These are phyloP conservation scores for Panthera uncia DNA, from an alignment of 2,113 vertebrate genomes.

Conservation along the genomic window DNA sequence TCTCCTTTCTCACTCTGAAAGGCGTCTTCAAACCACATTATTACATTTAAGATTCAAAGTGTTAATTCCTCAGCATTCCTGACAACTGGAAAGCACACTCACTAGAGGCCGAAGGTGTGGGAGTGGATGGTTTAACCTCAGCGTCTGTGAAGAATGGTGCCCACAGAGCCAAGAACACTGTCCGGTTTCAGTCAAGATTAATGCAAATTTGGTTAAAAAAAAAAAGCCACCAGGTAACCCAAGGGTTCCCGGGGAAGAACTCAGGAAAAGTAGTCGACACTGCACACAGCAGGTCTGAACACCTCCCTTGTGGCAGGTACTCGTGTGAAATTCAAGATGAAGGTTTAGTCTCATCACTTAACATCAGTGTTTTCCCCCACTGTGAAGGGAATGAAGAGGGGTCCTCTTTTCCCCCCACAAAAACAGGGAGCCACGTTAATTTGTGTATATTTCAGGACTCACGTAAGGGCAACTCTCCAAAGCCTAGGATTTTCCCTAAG, in stretches of 20 bases:
- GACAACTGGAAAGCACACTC: conserved; percentile 82
- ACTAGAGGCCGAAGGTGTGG: conserved; percentile 79
- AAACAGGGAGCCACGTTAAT: conserved; percentile 80
- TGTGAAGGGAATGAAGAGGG: conserved; percentile 70
- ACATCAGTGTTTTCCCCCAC: conserved; percentile 70
- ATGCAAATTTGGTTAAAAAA: conserved; percentile 69
- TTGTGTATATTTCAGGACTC: conserved; percentile 81
- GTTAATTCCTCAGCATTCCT: conserved; percentile 78
- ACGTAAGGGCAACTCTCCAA: conserved; percentile 79
- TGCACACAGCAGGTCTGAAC: conserved; percentile 75
- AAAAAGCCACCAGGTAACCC: conserved; percentile 76
- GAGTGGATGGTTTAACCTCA: conserved; percentile 81
- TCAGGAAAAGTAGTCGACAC: conserved; percentile 75
- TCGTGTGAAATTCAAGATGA: conserved; percentile 80
- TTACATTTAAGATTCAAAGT: conserved; percentile 70
- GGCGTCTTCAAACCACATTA: conserved; percentile 77
- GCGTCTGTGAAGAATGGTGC: conserved; percentile 74
- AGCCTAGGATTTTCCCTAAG: conserved; percentile 79
- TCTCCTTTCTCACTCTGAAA: conserved; percentile 76
- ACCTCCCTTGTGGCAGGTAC: conserved; percentile 81
- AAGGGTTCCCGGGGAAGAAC: conserved; percentile 77
- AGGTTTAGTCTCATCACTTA: conserved; percentile 82
- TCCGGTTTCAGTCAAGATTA: conserved; percentile 68
- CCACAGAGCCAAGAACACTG: conserved; percentile 63
- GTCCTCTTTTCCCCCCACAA: conserved; percentile 73